Evolutionary conservation across 2,888 invertebrate genomes (phyloP).

Genomic region (Bugulina stolonifera): DNA sequence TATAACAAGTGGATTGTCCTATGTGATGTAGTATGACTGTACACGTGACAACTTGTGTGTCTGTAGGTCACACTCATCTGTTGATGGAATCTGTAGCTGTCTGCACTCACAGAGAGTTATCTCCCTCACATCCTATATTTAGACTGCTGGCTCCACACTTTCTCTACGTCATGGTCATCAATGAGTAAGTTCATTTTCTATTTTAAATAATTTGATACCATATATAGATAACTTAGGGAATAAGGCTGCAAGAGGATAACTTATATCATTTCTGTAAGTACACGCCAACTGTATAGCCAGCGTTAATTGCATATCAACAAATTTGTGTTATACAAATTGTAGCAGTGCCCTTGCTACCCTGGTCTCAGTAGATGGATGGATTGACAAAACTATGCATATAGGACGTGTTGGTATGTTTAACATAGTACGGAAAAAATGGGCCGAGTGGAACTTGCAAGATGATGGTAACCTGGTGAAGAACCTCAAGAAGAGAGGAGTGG

Average conservation of each 20-base stretch:
- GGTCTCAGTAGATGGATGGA: slow-evolving; percentile 28
- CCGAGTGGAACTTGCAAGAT: background rate
- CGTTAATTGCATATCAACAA: too few relatives aligned
- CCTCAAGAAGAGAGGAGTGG: slow-evolving; percentile 32
- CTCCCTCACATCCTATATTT: slow-evolving; percentile 48
- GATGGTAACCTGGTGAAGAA: slow-evolving; percentile 1
- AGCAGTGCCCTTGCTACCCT: slow-evolving; percentile 27
- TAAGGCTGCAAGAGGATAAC: too few relatives aligned
- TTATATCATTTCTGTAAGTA: too few relatives aligned
- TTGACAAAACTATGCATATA: slow-evolving; percentile 28
- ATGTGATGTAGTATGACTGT: too few relatives aligned
- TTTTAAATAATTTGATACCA: background rate
- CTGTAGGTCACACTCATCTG: slow-evolving; percentile 35
- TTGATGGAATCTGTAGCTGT: slow-evolving; percentile 47
- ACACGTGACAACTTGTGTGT: too few relatives aligned
- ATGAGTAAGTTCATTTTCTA: slow-evolving; percentile 38
- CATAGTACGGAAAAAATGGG: background rate
- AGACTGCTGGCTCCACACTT: slow-evolving; percentile 49
- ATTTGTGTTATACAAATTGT: too few relatives aligned
- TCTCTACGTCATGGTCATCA: slow-evolving; percentile 46
- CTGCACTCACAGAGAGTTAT: slow-evolving; percentile 44
- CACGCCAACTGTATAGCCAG: too few relatives aligned
- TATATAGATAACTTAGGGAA: too few relatives aligned
- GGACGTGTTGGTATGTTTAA: slow-evolving; percentile 28
- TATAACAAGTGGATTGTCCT: too few relatives aligned